Evolutionary conservation across 2,888 invertebrate species (phyloP).

Genomic region (Cheiracanthium punctorium): DNA sequence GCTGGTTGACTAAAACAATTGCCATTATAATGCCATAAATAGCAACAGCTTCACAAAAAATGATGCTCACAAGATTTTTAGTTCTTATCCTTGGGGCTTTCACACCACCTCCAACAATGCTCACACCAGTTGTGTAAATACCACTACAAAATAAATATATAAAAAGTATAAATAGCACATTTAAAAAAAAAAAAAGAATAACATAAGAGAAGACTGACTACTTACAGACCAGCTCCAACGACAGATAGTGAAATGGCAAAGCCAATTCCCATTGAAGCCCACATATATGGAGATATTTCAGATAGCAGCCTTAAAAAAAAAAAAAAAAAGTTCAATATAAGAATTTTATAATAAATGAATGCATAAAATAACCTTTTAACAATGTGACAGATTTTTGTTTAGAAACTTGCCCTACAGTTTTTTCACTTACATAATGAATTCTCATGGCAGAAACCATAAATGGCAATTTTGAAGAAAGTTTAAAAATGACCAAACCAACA

Average conservation of each 20-base stretch:
- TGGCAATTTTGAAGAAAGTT: not conserved
- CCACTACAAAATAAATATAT: constrained; percentile 80
- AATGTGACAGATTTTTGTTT: not conserved
- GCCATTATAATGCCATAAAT: constrained; percentile 99
- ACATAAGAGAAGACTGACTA: constrained; percentile 64
- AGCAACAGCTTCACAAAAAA: constrained; percentile 99
- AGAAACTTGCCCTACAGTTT: not conserved
- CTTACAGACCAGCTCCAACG: constrained; percentile 95
- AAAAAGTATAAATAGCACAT: too few species aligned
- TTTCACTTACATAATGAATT: not conserved
- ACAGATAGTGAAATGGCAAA: constrained; percentile 95
- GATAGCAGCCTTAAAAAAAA: constrained; percentile 83
- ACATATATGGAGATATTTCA: constrained; percentile 95
- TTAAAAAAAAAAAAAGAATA: too few species aligned
- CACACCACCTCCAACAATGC: constrained; percentile 97
- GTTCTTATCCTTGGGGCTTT: constrained; percentile 99
- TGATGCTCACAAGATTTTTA: constrained; percentile 99
- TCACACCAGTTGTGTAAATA: constrained; percentile 96
- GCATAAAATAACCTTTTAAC: not conserved
- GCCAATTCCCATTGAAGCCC: constrained; percentile 95
- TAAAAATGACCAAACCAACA: not conserved
- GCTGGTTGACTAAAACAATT: constrained; percentile 92
- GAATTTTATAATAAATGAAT: not conserved
- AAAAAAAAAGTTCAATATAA: not conserved
- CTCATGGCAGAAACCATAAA: not conserved